A percentile compares a stretch with the other conserved stretches of the same genome.
Conservation (phyloP, 2,888 invertebrate species). For the Drosophila antonietae region DNA sequence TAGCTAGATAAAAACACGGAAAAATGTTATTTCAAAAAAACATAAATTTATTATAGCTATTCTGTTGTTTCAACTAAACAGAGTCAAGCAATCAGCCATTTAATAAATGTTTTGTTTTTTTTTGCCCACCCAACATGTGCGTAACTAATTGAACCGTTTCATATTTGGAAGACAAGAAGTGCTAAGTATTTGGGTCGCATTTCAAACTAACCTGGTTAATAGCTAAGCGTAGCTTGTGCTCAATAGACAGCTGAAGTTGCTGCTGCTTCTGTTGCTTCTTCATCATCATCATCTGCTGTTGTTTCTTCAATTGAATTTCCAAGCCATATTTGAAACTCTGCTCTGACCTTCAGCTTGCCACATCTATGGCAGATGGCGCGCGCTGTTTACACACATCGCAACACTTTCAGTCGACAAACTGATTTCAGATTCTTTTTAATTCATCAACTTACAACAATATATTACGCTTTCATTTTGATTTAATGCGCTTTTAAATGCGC, state of each 20-base stretch:
- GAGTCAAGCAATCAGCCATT: neutral
- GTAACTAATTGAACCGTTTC: conserved; percentile 22
- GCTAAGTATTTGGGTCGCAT: conserved; percentile 34
- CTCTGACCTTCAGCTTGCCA: conserved; percentile 60
- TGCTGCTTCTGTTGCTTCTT: neutral
- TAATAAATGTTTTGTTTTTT: neutral
- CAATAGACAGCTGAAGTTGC: conserved; percentile 8
- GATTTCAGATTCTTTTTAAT: conserved; percentile 56
- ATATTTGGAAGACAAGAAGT: conserved; percentile 5
- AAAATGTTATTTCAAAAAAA: no score
- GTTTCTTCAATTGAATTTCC: conserved; percentile 11
- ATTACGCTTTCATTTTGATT: conserved; percentile 78
- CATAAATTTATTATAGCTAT: no score
- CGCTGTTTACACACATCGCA: conserved; percentile 47
- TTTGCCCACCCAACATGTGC: conserved; percentile 7
- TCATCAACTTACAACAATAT: conserved; percentile 45
- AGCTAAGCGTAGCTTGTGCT: conserved; percentile 38
- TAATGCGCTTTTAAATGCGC: conserved; percentile 72
- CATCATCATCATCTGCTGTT: neutral
- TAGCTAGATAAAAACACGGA: no score
- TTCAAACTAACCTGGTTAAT: conserved; percentile 44
- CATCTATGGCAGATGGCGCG: conserved; percentile 19
- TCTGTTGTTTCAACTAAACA: neutral
- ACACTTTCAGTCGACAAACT: conserved; percentile 53
- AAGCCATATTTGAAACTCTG: conserved; percentile 43